These are phyloP conservation scores for Meghimatium bilineatum DNA, from an alignment of 2,888 invertebrate genomes.

Conservation along the genomic window DNA sequence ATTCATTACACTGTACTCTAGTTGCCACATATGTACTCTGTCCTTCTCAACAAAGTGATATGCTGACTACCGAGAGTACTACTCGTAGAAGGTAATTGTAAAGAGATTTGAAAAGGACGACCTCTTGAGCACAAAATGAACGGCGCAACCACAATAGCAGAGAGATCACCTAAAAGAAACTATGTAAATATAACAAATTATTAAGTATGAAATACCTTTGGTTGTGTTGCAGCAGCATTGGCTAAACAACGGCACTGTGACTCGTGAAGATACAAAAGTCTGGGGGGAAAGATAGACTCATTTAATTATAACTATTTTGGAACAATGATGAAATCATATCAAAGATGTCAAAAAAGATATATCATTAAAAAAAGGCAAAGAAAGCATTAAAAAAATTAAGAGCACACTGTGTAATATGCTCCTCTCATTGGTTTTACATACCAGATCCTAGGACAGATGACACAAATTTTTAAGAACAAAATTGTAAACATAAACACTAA, in stretches of 20 bases:
- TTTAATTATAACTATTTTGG: no score
- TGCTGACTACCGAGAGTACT: no score
- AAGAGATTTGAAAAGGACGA: no score
- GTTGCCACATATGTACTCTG: no score
- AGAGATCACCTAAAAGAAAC: no score
- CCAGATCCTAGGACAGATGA: background rate
- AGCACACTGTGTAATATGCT: background rate
- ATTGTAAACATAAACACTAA: no score
- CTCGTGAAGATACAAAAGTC: background rate
- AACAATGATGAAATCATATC: no score
- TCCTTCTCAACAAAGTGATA: no score
- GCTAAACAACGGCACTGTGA: slow-evolving; percentile 26
- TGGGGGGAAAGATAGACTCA: background rate
- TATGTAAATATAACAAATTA: no score
- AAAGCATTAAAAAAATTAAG: background rate
- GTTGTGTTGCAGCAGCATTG: slow-evolving; percentile 41
- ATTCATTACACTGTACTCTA: no score
- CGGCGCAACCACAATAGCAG: background rate
- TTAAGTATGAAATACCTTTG: slow-evolving; percentile 17
- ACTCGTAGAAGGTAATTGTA: no score
- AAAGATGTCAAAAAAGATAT: background rate
- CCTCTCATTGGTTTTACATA: background rate
- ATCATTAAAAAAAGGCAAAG: background rate
- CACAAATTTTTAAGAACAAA: background rate
- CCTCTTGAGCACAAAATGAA: no score